These are phyloP conservation scores for Drosophila lacicola DNA, from an alignment of 2,888 invertebrate species.

Conservation along the genomic window DNA sequence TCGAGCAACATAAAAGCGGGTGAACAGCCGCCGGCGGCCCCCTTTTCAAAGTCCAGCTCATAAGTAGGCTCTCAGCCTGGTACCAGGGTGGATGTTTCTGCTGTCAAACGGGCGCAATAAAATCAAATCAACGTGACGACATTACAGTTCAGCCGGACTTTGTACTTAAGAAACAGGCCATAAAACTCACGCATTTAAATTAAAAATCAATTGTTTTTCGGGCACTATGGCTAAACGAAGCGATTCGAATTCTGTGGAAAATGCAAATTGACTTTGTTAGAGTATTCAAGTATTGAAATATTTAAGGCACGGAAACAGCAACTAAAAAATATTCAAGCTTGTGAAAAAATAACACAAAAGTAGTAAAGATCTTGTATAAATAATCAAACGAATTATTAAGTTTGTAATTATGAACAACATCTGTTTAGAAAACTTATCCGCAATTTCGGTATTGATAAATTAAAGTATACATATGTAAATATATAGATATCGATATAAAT, in stretches of 20 bases:
- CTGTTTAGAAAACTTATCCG: too few species aligned
- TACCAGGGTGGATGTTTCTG: slow-evolving; percentile 21
- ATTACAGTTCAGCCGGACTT: slow-evolving; percentile 51
- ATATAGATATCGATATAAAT: too few species aligned
- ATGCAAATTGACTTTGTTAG: too few species aligned
- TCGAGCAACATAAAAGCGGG: slow-evolving; percentile 61
- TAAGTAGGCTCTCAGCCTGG: slow-evolving; percentile 16
- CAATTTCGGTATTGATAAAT: too few species aligned
- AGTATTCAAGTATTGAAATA: too few species aligned
- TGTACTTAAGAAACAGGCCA: slow-evolving; percentile 35
- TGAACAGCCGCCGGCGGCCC: slow-evolving; percentile 4
- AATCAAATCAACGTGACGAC: slow-evolving; percentile 80
- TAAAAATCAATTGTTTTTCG: slow-evolving; percentile 74
- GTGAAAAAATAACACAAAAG: too few species aligned
- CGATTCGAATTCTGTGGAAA: neutral
- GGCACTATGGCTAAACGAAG: slow-evolving; percentile 12
- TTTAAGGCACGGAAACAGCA: too few species aligned
- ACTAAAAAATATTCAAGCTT: too few species aligned
- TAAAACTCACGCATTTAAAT: slow-evolving; percentile 73
- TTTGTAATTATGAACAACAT: too few species aligned
- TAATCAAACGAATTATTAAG: too few species aligned
- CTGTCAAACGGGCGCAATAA: slow-evolving; percentile 64
- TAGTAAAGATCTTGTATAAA: too few species aligned
- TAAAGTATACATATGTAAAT: too few species aligned
- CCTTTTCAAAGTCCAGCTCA: neutral